Evolutionary conservation across 1,140 invertebrate species (phyloP).

Genomic region (Spodoptera litura): DNA sequence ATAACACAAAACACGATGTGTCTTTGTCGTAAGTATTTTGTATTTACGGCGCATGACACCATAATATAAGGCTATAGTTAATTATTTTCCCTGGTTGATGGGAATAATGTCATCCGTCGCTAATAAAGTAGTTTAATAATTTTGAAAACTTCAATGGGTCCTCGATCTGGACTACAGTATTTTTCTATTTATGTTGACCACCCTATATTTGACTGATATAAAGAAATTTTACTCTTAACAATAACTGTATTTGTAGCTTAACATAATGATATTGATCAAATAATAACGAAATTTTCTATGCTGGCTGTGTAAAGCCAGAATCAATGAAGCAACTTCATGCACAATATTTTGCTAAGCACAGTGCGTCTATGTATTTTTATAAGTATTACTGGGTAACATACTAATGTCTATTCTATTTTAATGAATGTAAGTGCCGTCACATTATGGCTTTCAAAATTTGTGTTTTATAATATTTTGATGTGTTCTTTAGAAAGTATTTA

Average conservation of each 20-base stretch:
- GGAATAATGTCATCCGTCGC: conserved; percentile 15
- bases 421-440: conserved; percentile 50
- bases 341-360: conserved; percentile 68
- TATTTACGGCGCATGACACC: background rate
- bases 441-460: conserved; percentile 52
- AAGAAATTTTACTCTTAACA: conserved; percentile 14
- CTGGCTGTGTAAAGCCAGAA: conserved; percentile 33
- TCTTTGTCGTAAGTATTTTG: background rate
- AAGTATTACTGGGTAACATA: conserved; percentile 55
- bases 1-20: background rate
- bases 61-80: conserved; percentile 12
- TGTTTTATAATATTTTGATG: conserved; percentile 57
- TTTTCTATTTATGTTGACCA: conserved; percentile 17
- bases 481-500: conserved; percentile 15
- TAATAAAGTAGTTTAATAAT: conserved; percentile 21
- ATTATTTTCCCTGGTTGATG: conserved; percentile 22
- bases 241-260: conserved; percentile 28
- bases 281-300: conserved; percentile 25
- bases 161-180: conserved; percentile 8
- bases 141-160: background rate
- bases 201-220: conserved; percentile 34
- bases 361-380: conserved; percentile 62
- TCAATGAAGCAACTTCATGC: conserved; percentile 55
- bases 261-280: conserved; percentile 34
- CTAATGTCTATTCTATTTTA: conserved; percentile 50